Evolutionary conservation across 2,113 vertebrate species (phyloP).

Genomic region (Myiozetetes cayanensis): DNA sequence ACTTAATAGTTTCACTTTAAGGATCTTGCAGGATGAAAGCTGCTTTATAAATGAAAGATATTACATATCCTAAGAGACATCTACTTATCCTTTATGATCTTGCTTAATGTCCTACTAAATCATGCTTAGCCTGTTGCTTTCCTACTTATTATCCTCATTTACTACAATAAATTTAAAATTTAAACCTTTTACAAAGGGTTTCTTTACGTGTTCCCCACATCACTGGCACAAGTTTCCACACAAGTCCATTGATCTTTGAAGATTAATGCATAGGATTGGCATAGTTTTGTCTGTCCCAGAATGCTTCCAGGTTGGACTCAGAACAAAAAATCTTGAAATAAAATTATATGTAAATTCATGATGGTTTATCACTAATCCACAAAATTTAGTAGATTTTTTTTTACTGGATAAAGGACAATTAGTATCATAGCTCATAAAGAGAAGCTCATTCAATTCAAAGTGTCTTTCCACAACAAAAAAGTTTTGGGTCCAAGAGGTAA

Average conservation of each 20-base stretch:
- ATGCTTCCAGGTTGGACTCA: constrained; percentile 29
- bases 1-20: not conserved
- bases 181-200: not conserved
- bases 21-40: not conserved
- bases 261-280: not conserved
- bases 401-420: not conserved
- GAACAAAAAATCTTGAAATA: constrained; percentile 16
- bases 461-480: not conserved
- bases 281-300: not conserved
- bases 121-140: constrained; percentile 40
- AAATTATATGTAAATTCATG: not conserved
- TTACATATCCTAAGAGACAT: constrained; percentile 28
- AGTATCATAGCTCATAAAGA: not conserved
- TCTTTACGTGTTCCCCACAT: not conserved
- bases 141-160: constrained; percentile 15
- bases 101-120: constrained; percentile 46
- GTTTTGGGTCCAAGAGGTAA: not conserved
- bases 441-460: not conserved
- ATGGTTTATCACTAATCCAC: not conserved
- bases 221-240: not conserved
- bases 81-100: constrained; percentile 55
- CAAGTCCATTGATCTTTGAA: not conserved
- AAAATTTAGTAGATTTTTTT: not conserved
- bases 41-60: constrained; percentile 15
- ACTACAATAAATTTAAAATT: constrained; percentile 9